Evolutionary conservation across 2,113 vertebrate species (phyloP).

Genomic region (Callipepla californica): DNA sequence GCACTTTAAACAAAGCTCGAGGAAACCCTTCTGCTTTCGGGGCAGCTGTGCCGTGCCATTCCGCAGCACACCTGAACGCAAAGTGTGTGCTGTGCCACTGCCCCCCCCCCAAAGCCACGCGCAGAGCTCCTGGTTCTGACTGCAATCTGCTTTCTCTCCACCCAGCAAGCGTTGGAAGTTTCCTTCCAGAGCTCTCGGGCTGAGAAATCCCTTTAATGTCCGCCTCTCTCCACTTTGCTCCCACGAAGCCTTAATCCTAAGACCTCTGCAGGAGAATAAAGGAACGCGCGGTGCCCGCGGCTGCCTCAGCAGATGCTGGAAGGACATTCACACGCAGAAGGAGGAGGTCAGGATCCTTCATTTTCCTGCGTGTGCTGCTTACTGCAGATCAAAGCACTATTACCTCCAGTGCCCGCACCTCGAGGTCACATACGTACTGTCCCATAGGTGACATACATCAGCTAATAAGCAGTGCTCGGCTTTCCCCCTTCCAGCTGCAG

Average conservation of each 20-base stretch:
- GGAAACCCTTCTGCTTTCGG: not conserved
- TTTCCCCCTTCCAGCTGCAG: not conserved
- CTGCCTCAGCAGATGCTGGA: not conserved
- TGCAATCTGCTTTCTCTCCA: fast-evolving
- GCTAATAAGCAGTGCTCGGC: not conserved
- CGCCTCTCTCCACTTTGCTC: not conserved
- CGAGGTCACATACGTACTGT: not conserved
- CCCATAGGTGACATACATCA: not conserved
- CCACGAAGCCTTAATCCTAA: not conserved
- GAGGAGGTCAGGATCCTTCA: not conserved
- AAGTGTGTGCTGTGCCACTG: fast-evolving
- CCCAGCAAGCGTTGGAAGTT: not conserved
- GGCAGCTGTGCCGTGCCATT: fast-evolving
- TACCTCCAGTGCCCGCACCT: not conserved
- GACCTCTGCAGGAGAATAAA: not conserved
- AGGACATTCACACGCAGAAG: not conserved
- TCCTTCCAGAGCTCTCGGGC: not conserved
- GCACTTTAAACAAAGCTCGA: not conserved
- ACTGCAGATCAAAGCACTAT: not conserved
- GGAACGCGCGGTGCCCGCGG: not conserved
- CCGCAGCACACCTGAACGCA: fast-evolving
- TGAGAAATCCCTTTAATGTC: not conserved
- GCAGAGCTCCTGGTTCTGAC: fast-evolving
- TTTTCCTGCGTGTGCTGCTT: not conserved
- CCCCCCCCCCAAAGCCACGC: fast-evolving